phyloP scores from a whole-genome alignment of 2,888 invertebrate genomes.

The Oxycera nigricornis region DNA sequence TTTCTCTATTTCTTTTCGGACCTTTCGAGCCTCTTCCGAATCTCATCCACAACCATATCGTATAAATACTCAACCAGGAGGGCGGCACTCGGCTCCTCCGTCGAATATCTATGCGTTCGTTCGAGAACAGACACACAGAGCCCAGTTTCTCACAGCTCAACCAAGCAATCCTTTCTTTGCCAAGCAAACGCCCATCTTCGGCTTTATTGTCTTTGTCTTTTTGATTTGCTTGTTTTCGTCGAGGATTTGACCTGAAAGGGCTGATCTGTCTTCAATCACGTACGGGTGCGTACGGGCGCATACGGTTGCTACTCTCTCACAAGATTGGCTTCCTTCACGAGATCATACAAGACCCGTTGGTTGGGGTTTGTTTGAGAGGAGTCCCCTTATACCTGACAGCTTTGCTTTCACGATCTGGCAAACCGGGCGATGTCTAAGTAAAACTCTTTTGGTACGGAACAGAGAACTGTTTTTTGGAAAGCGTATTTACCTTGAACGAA shows the following conservation, averaged over 20 bases:
- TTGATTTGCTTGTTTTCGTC: constrained; percentile 36
- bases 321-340: constrained; percentile 34
- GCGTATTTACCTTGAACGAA: constrained; percentile 71
- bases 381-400: constrained; percentile 36
- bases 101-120: constrained; percentile 3
- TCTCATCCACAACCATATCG: constrained; percentile 5
- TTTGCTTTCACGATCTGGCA: constrained; percentile 57
- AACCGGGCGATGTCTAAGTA: constrained; percentile 61
- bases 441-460: constrained; percentile 40
- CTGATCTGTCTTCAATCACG: constrained; percentile 24
- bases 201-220: constrained; percentile 29
- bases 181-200: constrained; percentile 11
- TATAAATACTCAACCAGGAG: constrained; percentile 22
- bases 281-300: no score
- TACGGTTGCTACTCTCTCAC: neutral
- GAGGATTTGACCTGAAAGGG: constrained; percentile 36
- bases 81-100: neutral
- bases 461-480: constrained; percentile 50
- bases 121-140: constrained; percentile 9
- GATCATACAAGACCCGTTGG: neutral
- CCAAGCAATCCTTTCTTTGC: constrained; percentile 15
- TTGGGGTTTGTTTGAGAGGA: constrained; percentile 12
- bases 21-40: constrained; percentile 12
- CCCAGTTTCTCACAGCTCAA: constrained; percentile 18
- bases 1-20: constrained; percentile 1